A percentile compares a stretch with the other conserved stretches of the same genome.
These are phyloP conservation scores for Nephrotoma flavescens DNA, from an alignment of 2,888 invertebrate species.

Conservation along the genomic window DNA sequence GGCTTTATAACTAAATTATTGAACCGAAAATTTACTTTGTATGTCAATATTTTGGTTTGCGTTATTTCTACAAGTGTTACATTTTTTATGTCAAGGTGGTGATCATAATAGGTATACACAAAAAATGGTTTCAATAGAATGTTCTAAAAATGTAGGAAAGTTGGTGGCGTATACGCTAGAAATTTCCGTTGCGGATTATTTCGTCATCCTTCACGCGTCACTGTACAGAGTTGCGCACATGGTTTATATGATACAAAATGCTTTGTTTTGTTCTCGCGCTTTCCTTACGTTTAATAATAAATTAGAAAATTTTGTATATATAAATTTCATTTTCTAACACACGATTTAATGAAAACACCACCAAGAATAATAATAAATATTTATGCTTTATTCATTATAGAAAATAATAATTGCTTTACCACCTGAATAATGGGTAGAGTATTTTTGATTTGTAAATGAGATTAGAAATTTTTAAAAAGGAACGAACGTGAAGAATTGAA, in stretches of 20 bases:
- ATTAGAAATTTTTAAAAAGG: background rate
- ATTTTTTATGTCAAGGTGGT: background rate
- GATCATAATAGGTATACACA: background rate
- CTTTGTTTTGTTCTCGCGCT: background rate
- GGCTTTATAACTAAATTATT: background rate
- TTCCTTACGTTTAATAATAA: background rate
- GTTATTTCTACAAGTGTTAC: background rate
- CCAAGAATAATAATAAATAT: background rate
- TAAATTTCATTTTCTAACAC: background rate
- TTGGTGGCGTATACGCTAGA: background rate
- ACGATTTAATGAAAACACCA: background rate
- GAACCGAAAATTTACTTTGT: background rate
- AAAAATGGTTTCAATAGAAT: background rate
- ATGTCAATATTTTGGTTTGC: background rate
- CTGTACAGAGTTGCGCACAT: background rate
- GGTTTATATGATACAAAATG: background rate
- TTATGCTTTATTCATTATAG: background rate
- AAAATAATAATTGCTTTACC: background rate
- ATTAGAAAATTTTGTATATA: background rate
- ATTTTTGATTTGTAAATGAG: background rate
- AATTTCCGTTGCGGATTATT: background rate
- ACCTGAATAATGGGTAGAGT: background rate
- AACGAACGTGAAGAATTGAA: background rate
- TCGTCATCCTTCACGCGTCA: background rate
- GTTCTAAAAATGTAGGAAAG: background rate